Evolutionary conservation across 1,140 invertebrate genomes (phyloP), one percentile per base, ranked within the genome.

Genomic region (Drosophila mojavensis): DNA sequence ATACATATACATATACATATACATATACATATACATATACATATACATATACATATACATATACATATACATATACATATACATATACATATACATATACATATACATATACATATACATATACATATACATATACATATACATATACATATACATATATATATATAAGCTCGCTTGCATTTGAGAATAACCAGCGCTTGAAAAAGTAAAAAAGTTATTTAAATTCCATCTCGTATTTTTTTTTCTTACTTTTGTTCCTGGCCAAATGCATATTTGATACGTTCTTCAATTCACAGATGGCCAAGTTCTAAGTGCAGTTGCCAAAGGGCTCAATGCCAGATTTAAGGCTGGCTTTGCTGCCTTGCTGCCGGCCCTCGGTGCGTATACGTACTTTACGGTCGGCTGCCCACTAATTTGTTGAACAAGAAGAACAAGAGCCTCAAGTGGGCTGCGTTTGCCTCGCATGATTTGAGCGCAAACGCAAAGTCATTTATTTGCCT

Each of bases 401-500:
- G 61, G 36, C 11, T 71, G 68, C 45, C 36, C 68, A 45, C 68
- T 71, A 71, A 71, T 71, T 71, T 71, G 28, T 17, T 43, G 48
- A 45, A 30, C 15, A 48, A 43, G 17, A 55, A 58, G 45, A 59
- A 79, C 55, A 62, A 33, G 39, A 51, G 63, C 68, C 68, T 65
- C 75, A 73, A 76, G 64, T 65, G 63, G 45, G 64, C 53, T 70
- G 67, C 63, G 61, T 65, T 45, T 56, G 62, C 33, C 79, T 66
- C 70, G 65, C 66, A 59, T 53, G 67, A 83, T 72, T 83, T 83
- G 41, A 66, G 78, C 61, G 64, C 70, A 78, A 82, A 82, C 65
- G 64, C 70, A 78, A 81, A 81, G 65, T 69, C 65, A 83, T 68
- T 78, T 64, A 84, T 77, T 84, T 72, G 77, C 61, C 62, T 80